phyloP scores from a whole-genome alignment of 2,113 vertebrate genomes.

The Chaetops frenatus region DNA sequence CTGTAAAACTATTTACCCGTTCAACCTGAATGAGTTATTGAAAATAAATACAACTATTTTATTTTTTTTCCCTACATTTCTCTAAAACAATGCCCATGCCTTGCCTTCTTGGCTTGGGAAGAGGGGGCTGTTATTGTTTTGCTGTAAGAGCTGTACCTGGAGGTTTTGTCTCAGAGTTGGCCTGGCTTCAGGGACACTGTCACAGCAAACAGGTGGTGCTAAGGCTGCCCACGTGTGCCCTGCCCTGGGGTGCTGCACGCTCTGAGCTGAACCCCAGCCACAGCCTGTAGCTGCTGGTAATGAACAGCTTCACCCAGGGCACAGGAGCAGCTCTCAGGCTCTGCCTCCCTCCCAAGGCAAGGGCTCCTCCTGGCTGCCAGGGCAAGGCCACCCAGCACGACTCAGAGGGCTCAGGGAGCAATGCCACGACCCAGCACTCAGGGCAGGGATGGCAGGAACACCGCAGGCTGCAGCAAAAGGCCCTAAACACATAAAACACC shows the following conservation, averaged over 20 bases:
- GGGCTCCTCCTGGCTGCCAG: background rate
- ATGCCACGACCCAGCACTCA: background rate
- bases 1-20: background rate
- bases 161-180: background rate
- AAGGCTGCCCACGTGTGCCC: rapidly evolving
- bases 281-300: background rate
- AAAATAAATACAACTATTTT: slow-evolving; percentile 13
- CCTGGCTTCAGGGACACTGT: background rate
- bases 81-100: background rate
- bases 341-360: background rate
- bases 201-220: background rate
- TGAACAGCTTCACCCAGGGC: background rate
- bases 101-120: background rate
- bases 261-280: background rate
- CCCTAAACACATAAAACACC: background rate
- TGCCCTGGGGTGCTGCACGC: background rate
- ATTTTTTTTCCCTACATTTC: background rate
- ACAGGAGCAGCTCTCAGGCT: rapidly evolving
- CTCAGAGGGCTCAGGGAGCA: background rate
- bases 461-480: background rate
- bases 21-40: background rate
- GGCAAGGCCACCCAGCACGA: background rate
- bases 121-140: rapidly evolving
- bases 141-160: background rate
- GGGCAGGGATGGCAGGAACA: background rate